Percentiles rank a stretch among this genome's conserved stretches.
Conservation (phyloP, 2,888 invertebrate species). For the Microctonus brassicae region DNA sequence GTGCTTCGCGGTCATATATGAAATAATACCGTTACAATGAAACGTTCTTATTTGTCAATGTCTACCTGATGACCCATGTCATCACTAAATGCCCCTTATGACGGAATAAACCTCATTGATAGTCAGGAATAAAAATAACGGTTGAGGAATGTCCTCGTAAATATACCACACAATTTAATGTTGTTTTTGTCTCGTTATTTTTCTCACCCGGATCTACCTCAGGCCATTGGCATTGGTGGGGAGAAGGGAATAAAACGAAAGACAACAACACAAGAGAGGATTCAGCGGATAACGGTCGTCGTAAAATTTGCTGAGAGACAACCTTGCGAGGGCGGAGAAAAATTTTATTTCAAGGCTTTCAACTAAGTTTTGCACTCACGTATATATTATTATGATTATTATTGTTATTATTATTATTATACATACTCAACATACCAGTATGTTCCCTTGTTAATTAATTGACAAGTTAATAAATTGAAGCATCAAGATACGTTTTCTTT, state of each 20-base stretch:
- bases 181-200: background rate
- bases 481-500: background rate
- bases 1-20: background rate
- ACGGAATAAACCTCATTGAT: constrained; percentile 1
- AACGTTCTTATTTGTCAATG: background rate
- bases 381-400: no score
- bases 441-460: background rate
- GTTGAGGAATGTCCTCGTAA: background rate
- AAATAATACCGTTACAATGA: background rate
- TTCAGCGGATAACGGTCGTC: constrained; percentile 27
- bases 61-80: background rate
- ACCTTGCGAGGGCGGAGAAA: constrained; percentile 24
- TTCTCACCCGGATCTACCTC: background rate
- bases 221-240: background rate
- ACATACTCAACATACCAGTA: background rate
- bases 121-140: constrained; percentile 14
- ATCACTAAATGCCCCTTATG: background rate
- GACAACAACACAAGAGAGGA: background rate
- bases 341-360: constrained; percentile 31
- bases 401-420: no score
- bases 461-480: background rate
- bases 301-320: constrained; percentile 29
- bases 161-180: background rate
- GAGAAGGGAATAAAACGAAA: background rate
- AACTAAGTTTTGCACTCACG: background rate